phyloP scores from a whole-genome alignment of 2,888 invertebrate species.

The Drosophila mulleri region DNA sequence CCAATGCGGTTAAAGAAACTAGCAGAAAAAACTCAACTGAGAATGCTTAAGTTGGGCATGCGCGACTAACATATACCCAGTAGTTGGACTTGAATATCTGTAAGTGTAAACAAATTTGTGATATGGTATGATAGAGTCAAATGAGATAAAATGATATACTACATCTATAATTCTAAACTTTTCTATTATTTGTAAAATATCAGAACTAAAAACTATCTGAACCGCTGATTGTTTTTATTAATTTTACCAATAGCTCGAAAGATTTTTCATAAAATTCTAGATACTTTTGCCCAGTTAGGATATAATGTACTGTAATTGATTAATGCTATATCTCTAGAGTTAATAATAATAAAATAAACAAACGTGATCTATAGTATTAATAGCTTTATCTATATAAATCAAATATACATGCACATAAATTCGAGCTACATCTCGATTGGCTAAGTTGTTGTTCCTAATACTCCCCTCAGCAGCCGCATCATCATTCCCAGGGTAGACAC shows the following conservation, averaged over 20 bases:
- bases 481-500: neutral
- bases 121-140: neutral
- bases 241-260: too few relatives aligned
- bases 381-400: neutral
- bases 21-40: constrained; percentile 6
- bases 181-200: neutral
- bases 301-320: too few relatives aligned
- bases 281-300: too few relatives aligned
- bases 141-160: neutral
- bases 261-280: too few relatives aligned
- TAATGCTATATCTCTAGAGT: too few relatives aligned
- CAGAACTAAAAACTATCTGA: too few relatives aligned
- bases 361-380: neutral
- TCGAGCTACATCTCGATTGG: neutral
- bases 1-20: constrained; percentile 37
- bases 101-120: too few relatives aligned
- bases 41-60: neutral
- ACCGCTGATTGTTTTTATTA: too few relatives aligned
- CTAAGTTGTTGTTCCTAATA: neutral
- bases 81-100: neutral
- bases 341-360: too few relatives aligned
- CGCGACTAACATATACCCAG: neutral
- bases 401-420: neutral
- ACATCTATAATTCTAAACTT: neutral
- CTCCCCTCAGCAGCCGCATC: neutral